Evolutionary conservation across 2,888 invertebrate genomes (phyloP), one percentile per base, ranked within the genome.

Genomic region (Hirtodrosophila cameraria): DNA sequence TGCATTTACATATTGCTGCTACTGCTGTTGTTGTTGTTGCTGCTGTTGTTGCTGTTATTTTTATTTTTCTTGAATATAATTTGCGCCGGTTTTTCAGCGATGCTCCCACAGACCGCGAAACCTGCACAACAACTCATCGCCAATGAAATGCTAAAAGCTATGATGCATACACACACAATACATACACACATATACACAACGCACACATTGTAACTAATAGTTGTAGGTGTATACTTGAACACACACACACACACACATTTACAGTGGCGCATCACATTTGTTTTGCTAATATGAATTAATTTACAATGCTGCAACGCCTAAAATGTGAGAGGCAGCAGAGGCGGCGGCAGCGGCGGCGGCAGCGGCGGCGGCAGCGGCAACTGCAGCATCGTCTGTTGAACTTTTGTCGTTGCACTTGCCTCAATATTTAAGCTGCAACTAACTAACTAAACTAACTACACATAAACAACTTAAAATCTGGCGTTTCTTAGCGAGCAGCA

Each of bases 241-340:
- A 36, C 33, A 20, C 27, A 49, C 25, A 35, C 8, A 39, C 31
- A 13, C 8, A 35, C 7, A 15, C 8, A 1, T 5, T 6, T 8
- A 16, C 35, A 52, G 25, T 58, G 38, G 39, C 52, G 49, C 70
- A 61, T 66, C 70, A 60, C 62, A 81, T 80, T 84, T 80, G 80
- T 80, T 81, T 81, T 70, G 82, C 82, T 80, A 80, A 80, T 80
- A 84, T 80, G 79, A 80, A 80, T 80, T 80, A 80, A 80, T 80
- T 80, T 80, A 81, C 75, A 81, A 81, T 76, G 65, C 73, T 55
- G 79, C 82, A 66, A 75, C 77, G 74, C 80, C 65, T 61, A 55
- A 69, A 68, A 54, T 46, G 46, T 43, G 43, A 31, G 41, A 31
- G 36, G 13, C 25, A 12, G 16, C 25, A 18, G 15, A 7, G 15